phyloP scores from a whole-genome alignment of 1,140 invertebrate genomes.

The Drosophila funebris region DNA sequence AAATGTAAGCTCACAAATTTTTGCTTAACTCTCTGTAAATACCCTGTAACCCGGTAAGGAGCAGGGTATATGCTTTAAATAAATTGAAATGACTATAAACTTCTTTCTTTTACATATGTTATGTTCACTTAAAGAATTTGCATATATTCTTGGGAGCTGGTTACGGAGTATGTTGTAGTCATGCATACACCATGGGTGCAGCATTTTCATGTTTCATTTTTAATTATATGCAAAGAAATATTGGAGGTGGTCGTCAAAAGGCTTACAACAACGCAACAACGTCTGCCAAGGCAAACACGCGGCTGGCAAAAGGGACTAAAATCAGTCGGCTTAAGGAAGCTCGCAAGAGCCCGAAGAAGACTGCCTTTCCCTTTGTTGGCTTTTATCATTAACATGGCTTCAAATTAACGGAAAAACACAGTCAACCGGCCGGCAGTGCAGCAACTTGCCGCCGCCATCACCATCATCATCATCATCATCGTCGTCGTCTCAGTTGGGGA shows the following conservation, averaged over 20 bases:
- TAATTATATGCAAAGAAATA: slow-evolving; percentile 78
- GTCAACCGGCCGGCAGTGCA: slow-evolving; percentile 12
- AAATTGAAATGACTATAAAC: no score
- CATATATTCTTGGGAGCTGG: no score
- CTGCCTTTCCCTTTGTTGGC: slow-evolving; percentile 59
- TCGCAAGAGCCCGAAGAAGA: neutral
- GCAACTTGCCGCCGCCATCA: neutral
- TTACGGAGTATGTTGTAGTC: neutral
- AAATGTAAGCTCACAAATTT: slow-evolving; percentile 41
- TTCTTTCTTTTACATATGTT: no score
- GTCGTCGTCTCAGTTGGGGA: slow-evolving; percentile 50
- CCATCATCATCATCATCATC: no score
- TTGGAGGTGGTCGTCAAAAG: slow-evolving; percentile 66
- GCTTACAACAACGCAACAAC: slow-evolving; percentile 58
- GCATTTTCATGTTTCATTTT: slow-evolving; percentile 32
- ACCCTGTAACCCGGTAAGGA: neutral
- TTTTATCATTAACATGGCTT: slow-evolving; percentile 75
- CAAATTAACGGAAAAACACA: slow-evolving; percentile 61
- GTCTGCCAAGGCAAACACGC: slow-evolving; percentile 36
- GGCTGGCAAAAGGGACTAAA: slow-evolving; percentile 58
- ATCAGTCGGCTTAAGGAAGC: slow-evolving; percentile 55
- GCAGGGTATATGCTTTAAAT: neutral
- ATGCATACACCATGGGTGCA: neutral
- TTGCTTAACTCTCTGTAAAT: slow-evolving; percentile 32
- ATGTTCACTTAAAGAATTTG: no score